Evolutionary conservation across 2,113 vertebrate species (phyloP).

Genomic region (Bungarus multicinctus): DNA sequence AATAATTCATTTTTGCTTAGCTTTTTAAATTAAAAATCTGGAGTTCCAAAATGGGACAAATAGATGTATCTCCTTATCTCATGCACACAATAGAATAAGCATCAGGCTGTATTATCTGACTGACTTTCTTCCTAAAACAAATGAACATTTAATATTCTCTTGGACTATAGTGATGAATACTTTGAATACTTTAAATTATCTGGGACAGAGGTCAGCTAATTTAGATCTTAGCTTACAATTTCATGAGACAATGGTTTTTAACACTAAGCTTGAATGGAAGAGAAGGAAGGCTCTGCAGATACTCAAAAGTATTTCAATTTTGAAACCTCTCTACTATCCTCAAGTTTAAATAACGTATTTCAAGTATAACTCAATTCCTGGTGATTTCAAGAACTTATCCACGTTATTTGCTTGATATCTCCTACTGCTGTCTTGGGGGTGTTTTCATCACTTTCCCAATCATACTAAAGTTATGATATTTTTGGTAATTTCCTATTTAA

Average conservation of each 20-base stretch:
- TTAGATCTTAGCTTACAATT: not conserved
- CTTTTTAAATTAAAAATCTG: not conserved
- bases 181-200: not conserved
- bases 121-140: conserved; percentile 5
- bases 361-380: not conserved
- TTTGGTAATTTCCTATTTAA: not conserved
- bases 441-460: not conserved
- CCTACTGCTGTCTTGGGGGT: not conserved
- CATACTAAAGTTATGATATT: not conserved
- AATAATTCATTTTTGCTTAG: not conserved
- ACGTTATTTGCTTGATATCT: not conserved
- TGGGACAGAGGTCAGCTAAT: conserved; percentile 4
- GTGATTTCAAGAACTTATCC: not conserved
- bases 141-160: not conserved
- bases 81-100: not conserved
- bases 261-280: not conserved
- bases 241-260: not conserved
- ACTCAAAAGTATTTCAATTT: not conserved
- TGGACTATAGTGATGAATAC: not conserved
- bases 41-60: not conserved
- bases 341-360: not conserved
- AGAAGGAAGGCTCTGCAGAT: not conserved
- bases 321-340: not conserved
- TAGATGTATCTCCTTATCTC: not conserved
- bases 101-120: not conserved